Evolutionary conservation across 1,140 invertebrate species (phyloP).

Genomic region (Eurosta solidaginis): DNA sequence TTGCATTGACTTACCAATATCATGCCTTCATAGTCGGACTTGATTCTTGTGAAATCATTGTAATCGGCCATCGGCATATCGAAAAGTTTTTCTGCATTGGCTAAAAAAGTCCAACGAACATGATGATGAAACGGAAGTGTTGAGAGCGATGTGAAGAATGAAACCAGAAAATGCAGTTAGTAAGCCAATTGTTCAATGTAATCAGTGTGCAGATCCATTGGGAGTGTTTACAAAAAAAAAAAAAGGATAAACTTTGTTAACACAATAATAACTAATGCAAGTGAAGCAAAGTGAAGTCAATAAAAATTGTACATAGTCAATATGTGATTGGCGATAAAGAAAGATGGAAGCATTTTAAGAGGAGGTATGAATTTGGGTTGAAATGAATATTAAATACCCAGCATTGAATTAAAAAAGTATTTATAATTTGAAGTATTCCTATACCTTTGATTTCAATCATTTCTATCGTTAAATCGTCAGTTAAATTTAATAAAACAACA

Average conservation of each 20-base stretch:
- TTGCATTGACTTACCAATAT: slow-evolving; percentile 61
- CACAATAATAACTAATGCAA: slow-evolving; percentile 30
- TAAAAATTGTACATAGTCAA: no score
- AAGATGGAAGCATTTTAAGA: no score
- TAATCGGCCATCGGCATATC: slow-evolving; percentile 83
- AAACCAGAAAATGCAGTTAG: not conserved
- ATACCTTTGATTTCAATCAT: no score
- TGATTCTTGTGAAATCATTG: slow-evolving; percentile 71
- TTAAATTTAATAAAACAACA: no score
- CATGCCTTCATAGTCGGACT: slow-evolving; percentile 75
- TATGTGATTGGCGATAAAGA: no score
- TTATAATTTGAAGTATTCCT: no score
- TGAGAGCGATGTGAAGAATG: not conserved
- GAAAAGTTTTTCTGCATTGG: slow-evolving; percentile 82
- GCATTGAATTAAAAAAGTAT: no score
- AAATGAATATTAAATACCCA: no score
- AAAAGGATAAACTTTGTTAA: slow-evolving; percentile 13
- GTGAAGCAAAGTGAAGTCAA: not conserved
- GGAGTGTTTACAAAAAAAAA: not conserved
- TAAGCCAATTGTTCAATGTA: not conserved
- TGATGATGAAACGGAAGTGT: not conserved
- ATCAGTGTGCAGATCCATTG: not conserved
- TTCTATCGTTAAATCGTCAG: no score
- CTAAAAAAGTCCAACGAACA: slow-evolving; percentile 32
- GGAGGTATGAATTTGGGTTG: no score